These are phyloP conservation scores for Hyles lineata DNA, from an alignment of 2,888 invertebrate species.

Conservation along the genomic window DNA sequence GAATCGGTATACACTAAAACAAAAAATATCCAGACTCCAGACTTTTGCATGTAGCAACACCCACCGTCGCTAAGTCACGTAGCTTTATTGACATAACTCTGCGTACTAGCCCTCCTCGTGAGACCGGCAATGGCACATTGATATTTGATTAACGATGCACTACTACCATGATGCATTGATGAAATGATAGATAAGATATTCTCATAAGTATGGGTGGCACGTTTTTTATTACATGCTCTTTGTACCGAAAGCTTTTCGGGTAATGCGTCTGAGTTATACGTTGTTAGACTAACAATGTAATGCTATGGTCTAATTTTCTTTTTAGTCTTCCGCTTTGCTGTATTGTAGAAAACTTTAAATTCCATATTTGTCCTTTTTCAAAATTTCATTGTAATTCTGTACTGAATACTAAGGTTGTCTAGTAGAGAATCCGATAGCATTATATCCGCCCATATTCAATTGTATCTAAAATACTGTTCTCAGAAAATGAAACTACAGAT, in stretches of 20 bases:
- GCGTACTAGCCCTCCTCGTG: constrained; percentile 19
- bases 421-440: too few relatives aligned
- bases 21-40: neutral
- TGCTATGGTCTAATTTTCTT: neutral
- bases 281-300: neutral
- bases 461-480: too few relatives aligned
- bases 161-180: constrained; percentile 19
- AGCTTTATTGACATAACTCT: constrained; percentile 28
- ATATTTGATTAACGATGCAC: constrained; percentile 26
- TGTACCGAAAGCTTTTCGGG: neutral
- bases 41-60: neutral
- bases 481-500: too few relatives aligned
- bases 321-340: neutral
- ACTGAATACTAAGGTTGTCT: too few relatives aligned
- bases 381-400: too few relatives aligned
- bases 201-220: constrained; percentile 11
- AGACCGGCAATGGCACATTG: constrained; percentile 19
- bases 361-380: too few relatives aligned
- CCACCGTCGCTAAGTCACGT: constrained; percentile 30
- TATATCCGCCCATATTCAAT: too few relatives aligned
- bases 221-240: constrained; percentile 4
- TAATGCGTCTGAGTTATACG: neutral
- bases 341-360: neutral
- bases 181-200: constrained; percentile 3
- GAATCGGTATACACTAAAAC: too few relatives aligned